phyloP scores from a whole-genome alignment of 64 coral and sea anemone species.

The Dendronephthya gigantea region DNA sequence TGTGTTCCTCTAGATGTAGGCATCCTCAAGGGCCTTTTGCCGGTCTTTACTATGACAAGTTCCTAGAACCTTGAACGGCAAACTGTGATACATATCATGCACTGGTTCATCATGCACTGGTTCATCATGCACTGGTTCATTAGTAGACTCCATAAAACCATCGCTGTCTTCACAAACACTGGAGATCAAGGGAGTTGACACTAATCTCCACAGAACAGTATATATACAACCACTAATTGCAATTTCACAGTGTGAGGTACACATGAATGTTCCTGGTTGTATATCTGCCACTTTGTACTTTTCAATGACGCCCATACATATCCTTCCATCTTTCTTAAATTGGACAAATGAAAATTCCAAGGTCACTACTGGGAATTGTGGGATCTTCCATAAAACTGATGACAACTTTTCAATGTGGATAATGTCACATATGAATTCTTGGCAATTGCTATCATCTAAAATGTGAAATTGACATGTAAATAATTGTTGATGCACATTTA shows the following conservation, averaged over 20 bases:
- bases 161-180: too few relatives aligned
- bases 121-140: too few relatives aligned
- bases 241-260: background rate
- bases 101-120: too few relatives aligned
- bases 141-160: too few relatives aligned
- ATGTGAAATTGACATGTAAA: too few relatives aligned
- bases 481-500: background rate
- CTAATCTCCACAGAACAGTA: background rate
- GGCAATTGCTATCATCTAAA: too few relatives aligned
- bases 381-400: background rate
- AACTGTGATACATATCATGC: too few relatives aligned
- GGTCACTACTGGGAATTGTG: background rate
- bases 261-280: background rate
- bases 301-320: background rate
- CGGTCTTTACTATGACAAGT: background rate
- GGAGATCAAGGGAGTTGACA: too few relatives aligned
- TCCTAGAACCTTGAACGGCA: constrained; percentile 46
- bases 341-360: background rate
- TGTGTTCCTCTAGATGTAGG: constrained; percentile 30
- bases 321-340: background rate
- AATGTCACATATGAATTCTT: too few relatives aligned
- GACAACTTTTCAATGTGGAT: too few relatives aligned
- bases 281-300: background rate
- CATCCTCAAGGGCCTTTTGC: constrained; percentile 1
- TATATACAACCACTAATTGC: background rate